These are phyloP conservation scores for Strigamia crassipes DNA, from an alignment of 2,888 invertebrate genomes.

Conservation along the genomic window DNA sequence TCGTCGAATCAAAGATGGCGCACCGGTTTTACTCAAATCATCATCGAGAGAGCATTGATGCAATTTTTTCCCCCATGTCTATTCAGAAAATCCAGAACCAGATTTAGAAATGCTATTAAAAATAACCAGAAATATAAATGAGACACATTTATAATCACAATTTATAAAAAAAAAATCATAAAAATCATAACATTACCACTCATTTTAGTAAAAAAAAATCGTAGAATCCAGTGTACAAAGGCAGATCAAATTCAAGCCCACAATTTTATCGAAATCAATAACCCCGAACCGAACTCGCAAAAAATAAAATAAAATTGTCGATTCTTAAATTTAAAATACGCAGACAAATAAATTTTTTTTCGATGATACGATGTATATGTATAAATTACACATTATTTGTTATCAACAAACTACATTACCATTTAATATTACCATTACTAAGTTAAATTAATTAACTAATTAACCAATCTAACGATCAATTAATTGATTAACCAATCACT, in stretches of 20 bases:
- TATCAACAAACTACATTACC: not conserved
- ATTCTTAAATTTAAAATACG: not conserved
- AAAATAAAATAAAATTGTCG: too few species aligned
- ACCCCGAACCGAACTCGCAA: not conserved
- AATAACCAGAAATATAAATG: conserved; percentile 15
- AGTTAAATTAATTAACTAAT: conserved; percentile 11
- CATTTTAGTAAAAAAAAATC: not conserved
- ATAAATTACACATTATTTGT: conserved; percentile 17
- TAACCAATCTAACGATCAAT: not conserved
- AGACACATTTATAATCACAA: not conserved
- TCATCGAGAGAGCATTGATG: not conserved
- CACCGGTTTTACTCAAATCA: not conserved
- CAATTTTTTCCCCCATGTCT: not conserved
- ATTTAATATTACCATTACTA: conserved; percentile 22
- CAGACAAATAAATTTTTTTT: conserved; percentile 1
- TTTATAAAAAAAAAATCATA: not conserved
- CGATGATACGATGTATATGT: not conserved
- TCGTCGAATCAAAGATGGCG: not conserved
- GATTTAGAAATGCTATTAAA: conserved; percentile 14
- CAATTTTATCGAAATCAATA: not conserved
- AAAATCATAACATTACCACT: not conserved
- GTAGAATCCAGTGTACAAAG: conserved; percentile 8
- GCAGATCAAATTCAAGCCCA: not conserved
- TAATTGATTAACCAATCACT: not conserved
- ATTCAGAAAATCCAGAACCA: conserved; percentile 12